Evolutionary conservation across 2,797 vertebrate species (phyloP).

Genomic region (Mormyrops boulengeri): DNA sequence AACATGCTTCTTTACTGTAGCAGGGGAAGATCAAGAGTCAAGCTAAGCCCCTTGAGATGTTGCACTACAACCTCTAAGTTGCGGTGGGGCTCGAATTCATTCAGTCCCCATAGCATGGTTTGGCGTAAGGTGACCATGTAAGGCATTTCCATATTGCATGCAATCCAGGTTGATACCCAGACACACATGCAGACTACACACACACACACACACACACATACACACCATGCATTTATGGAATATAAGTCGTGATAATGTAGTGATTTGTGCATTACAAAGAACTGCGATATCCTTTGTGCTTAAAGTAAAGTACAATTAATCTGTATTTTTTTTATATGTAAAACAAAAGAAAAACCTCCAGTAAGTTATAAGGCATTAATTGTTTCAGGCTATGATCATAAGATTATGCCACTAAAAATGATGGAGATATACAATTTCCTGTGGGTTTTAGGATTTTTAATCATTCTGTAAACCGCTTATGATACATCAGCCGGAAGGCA

Average conservation of each 20-base stretch:
- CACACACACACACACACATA: neutral
- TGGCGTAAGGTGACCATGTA: neutral
- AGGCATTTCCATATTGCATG: neutral
- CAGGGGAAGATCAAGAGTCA: neutral
- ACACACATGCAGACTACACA: neutral
- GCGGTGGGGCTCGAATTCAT: neutral
- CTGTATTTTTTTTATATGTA: neutral
- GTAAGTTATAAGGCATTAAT: neutral
- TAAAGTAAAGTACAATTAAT: neutral
- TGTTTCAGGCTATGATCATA: conserved; percentile 6
- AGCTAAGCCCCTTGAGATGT: neutral
- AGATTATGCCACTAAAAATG: neutral
- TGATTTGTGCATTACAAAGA: neutral
- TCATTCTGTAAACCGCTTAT: neutral
- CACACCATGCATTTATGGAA: neutral
- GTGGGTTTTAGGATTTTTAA: neutral
- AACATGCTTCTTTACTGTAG: neutral
- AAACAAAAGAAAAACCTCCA: neutral
- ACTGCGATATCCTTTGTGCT: neutral
- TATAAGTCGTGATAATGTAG: neutral
- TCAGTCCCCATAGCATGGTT: neutral
- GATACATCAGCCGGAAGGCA: neutral
- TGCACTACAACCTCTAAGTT: neutral
- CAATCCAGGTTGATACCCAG: neutral
- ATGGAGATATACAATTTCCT: neutral